phyloP scores from a whole-genome alignment of 2,797 vertebrate species.

The Alectoris magna region DNA sequence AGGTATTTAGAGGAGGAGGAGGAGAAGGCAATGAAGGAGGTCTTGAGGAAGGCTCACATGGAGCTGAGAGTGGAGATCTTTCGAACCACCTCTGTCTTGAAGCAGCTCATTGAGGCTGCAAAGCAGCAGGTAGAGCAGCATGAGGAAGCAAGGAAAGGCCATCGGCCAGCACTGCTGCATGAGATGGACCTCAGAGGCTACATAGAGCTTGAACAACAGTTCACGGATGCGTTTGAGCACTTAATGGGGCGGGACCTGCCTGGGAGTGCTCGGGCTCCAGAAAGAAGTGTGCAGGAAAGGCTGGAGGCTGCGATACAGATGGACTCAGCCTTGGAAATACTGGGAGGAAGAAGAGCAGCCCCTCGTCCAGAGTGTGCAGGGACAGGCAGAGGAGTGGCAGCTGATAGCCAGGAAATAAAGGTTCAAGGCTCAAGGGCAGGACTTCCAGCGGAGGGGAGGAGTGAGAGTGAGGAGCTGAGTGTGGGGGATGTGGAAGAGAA shows the following conservation, averaged over 20 bases:
- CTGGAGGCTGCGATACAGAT: not conserved
- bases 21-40: not conserved
- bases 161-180: not conserved
- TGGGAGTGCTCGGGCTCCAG: not conserved
- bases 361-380: not conserved
- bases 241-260: not conserved
- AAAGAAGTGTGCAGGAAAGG: not conserved
- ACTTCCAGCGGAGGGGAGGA: not conserved
- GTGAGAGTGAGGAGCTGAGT: not conserved
- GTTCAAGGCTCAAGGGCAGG: not conserved
- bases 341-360: not conserved
- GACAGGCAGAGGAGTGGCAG: fast-evolving
- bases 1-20: not conserved
- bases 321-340: not conserved
- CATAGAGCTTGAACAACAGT: slow-evolving; percentile 29
- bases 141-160: not conserved
- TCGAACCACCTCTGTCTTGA: slow-evolving; percentile 2
- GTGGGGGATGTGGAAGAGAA: not conserved
- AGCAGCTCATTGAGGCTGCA: not conserved
- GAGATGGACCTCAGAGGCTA: slow-evolving; percentile 18
- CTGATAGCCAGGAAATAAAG: not conserved
- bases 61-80: slow-evolving; percentile 2
- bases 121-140: not conserved
- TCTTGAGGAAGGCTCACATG: not conserved
- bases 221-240: not conserved